phyloP scores from a whole-genome alignment of 2,888 invertebrate genomes.

The Asteroscopus sphinx region DNA sequence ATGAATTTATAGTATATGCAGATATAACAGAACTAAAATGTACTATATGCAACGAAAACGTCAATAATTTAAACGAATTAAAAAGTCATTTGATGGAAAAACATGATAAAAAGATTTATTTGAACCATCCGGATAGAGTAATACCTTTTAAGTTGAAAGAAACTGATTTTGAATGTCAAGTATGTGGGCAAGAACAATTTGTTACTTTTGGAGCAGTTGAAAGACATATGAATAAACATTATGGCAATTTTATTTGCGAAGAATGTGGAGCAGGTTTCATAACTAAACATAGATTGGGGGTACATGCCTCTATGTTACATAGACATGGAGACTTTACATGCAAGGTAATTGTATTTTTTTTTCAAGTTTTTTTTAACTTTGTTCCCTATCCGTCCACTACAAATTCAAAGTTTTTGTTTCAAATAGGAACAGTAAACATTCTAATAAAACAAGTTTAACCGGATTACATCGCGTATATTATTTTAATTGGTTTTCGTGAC shows the following conservation, averaged over 20 bases:
- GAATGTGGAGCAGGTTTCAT: slow-evolving; percentile 69
- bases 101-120: slow-evolving; percentile 61
- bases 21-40: slow-evolving; percentile 66
- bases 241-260: slow-evolving; percentile 49
- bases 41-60: slow-evolving; percentile 51
- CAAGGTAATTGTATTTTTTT: too few species aligned
- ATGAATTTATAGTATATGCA: slow-evolving; percentile 62
- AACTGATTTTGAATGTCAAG: slow-evolving; percentile 59
- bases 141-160: slow-evolving; percentile 64
- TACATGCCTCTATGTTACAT: slow-evolving; percentile 66
- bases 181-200: neutral
- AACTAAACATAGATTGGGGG: slow-evolving; percentile 73
- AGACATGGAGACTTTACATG: slow-evolving; percentile 43
- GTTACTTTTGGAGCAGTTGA: slow-evolving; percentile 19
- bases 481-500: too few species aligned
- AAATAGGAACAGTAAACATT: too few species aligned
- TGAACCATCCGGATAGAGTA: slow-evolving; percentile 58
- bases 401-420: too few species aligned
- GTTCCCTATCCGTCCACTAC: too few species aligned
- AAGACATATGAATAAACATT: slow-evolving; percentile 32
- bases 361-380: too few species aligned
- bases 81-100: slow-evolving; percentile 56
- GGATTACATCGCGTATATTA: too few species aligned
- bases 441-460: too few species aligned
- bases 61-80: slow-evolving; percentile 55